Percentiles rank a stretch among this genome's conserved stretches.
These are phyloP conservation scores for Anguilla megastoma DNA, from an alignment of 2,797 vertebrate genomes.

Conservation along the genomic window DNA sequence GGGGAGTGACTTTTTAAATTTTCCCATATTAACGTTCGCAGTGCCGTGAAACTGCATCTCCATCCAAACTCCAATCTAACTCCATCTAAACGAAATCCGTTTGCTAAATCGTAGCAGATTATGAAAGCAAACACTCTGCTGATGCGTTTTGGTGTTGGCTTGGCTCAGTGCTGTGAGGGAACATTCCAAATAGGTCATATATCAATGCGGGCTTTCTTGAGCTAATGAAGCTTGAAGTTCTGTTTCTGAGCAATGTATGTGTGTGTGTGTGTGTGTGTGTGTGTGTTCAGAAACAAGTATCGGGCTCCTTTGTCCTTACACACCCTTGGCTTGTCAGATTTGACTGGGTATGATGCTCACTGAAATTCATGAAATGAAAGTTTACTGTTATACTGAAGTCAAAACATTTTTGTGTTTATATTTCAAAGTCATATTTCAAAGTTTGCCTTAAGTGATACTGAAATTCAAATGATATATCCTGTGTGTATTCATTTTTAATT, in stretches of 20 bases:
- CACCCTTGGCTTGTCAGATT: neutral
- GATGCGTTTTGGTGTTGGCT: neutral
- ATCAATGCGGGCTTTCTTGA: neutral
- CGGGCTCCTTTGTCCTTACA: neutral
- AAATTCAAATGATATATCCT: no score
- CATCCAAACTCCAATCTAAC: neutral
- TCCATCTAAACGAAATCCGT: neutral
- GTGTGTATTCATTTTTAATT: no score
- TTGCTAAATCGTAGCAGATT: neutral
- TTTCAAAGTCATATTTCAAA: no score
- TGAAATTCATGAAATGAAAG: neutral
- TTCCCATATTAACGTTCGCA: neutral
- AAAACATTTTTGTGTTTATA: neutral
- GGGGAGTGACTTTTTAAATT: neutral
- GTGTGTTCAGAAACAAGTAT: neutral
- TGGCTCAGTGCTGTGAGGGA: neutral
- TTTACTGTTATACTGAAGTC: neutral
- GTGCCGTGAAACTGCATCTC: neutral
- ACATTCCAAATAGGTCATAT: constrained; percentile 11
- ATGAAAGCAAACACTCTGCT: neutral
- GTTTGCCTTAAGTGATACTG: no score
- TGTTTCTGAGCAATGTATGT: neutral
- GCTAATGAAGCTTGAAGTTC: neutral
- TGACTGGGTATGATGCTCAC: neutral
- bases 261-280: neutral